These are phyloP conservation scores for Caranx ignobilis DNA, from an alignment of 2,113 vertebrate species.

Conservation along the genomic window DNA sequence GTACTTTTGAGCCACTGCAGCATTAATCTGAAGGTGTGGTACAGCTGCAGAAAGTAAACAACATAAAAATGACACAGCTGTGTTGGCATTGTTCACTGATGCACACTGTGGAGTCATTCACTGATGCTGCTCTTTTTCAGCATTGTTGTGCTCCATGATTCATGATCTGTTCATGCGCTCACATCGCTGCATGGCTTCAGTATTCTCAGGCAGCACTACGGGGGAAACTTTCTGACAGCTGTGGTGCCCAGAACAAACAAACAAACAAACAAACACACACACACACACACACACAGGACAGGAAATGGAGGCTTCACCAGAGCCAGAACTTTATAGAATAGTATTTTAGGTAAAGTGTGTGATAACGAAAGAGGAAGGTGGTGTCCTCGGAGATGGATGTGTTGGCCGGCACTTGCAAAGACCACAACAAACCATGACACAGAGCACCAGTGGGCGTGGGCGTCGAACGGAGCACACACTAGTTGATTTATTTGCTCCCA, in stretches of 20 bases:
- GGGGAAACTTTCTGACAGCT: background rate
- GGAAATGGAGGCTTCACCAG: background rate
- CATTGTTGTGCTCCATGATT: background rate
- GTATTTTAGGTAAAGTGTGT: background rate
- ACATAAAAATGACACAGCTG: background rate
- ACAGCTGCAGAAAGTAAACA: background rate
- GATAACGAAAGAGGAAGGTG: background rate
- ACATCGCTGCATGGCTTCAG: background rate
- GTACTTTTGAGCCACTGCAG: background rate
- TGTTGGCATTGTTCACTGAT: background rate
- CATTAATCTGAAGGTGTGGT: background rate
- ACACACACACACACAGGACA: background rate
- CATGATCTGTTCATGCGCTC: background rate
- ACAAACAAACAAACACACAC: background rate
- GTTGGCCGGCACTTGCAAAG: background rate
- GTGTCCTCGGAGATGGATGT: background rate
- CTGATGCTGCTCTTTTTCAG: background rate
- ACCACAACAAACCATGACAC: background rate
- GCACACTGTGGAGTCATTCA: background rate
- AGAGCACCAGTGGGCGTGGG: conserved; percentile 9
- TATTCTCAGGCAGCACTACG: background rate
- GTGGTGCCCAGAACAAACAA: background rate
- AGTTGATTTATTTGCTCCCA: conserved; percentile 23
- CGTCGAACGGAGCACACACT: conserved; percentile 9
- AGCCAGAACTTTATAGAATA: background rate